Evolutionary conservation across 2,888 invertebrate species (phyloP).

Genomic region (Schizotus pectinicornis): DNA sequence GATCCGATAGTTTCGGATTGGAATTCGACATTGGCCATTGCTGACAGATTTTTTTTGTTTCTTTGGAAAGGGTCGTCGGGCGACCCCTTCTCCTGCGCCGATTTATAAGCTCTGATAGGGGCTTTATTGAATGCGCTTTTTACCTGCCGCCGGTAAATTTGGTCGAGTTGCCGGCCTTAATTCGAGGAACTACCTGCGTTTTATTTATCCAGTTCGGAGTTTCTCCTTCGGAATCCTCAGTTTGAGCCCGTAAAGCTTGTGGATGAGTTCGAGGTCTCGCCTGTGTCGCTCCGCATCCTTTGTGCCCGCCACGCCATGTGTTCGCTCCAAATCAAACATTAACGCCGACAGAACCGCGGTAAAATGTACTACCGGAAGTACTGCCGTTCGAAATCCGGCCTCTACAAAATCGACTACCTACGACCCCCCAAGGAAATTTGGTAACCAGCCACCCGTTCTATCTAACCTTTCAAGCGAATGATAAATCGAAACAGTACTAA

Average conservation of each 20-base stretch:
- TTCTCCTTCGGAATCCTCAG: conserved; percentile 12
- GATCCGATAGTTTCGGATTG: no score
- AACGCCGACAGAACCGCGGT: not conserved
- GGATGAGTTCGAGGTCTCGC: not conserved
- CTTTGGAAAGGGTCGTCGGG: no score
- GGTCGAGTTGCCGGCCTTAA: conserved; percentile 13
- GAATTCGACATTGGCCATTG: no score
- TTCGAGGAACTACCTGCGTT: conserved; percentile 26
- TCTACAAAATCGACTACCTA: not conserved
- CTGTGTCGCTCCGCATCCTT: no score
- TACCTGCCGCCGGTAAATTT: conserved; percentile 8
- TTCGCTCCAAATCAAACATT: no score
- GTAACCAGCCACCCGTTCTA: no score
- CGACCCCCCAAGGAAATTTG: not conserved
- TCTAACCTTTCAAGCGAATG: no score
- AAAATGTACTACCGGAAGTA: conserved; percentile 6
- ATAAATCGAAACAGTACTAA: no score
- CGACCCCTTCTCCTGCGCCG: no score
- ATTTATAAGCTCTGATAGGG: no score
- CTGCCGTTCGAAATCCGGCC: not conserved
- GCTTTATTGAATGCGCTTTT: conserved; percentile 1
- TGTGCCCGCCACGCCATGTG: no score
- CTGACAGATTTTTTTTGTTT: no score
- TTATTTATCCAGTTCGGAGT: conserved; percentile 6
- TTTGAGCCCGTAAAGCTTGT: conserved; percentile 5